Base-by-base conservation (phyloP, 1,140 invertebrate species). In the Formica exsecta region DNA sequence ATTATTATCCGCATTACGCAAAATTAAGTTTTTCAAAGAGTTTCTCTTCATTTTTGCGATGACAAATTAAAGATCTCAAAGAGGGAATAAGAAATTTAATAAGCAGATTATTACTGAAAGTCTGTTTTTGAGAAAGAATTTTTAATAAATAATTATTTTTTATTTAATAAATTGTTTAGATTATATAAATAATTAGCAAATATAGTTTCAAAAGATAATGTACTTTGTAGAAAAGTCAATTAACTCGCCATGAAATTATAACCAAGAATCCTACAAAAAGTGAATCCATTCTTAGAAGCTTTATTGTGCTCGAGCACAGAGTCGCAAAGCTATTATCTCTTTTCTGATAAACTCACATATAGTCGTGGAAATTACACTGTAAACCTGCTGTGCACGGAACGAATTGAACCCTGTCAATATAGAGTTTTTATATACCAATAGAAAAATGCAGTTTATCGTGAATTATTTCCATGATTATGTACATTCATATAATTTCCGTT, bases 161-260 rank as follows among this genome's bases (percentile, higher is more conserved):
- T 38, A 25, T 25, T 1, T 38, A 2, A 38, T 3, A 44, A 25
- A 74, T 59, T 41, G 9, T 25, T 74, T 0, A 22, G 11, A 1
- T 36, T 25, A 61, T 6, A 74, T 74, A 73, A 73, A 57, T 73
- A 74, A 74, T 38, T 74, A 38, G 36, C 6, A 41, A 38, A 59
- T 59, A 2, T 25, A 36, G 59, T 25, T 36, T 51, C 38, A 7
- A 59, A 74, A 16, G 13, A 2, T 36, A 59, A 74, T 74, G n/a
- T 41, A 59, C 1, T 25, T 74, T 25, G 13, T 3, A 61, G 59
- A 73, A 61, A 61, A 41, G 38, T 41, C 13, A 22, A 74, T 74
- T 22, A 41, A 61, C 36, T 74, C 11, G 29, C 11, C 1, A 19
- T 22, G n/a, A 41, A 25, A 54, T 38, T n/a, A 11, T 41, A 11